These are phyloP conservation scores for Zosterops borbonicus DNA, from an alignment of 2,113 vertebrate species.

Conservation along the genomic window DNA sequence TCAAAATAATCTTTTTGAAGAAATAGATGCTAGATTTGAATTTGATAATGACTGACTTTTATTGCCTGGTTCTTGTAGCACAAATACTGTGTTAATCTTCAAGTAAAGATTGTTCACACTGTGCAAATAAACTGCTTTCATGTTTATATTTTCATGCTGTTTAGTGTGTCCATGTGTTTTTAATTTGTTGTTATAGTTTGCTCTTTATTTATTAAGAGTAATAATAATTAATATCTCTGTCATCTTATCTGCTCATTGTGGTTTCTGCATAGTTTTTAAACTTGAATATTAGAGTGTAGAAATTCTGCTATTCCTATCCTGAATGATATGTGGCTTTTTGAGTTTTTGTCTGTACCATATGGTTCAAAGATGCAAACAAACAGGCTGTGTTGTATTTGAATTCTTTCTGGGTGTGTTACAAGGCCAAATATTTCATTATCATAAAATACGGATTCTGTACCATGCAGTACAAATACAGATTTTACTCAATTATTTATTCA, in stretches of 20 bases:
- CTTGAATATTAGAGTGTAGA: not conserved
- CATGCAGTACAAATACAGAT: not conserved
- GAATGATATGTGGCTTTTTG: not conserved
- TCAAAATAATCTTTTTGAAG: not conserved
- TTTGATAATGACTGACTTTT: not conserved
- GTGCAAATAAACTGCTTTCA: not conserved
- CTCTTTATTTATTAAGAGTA: not conserved
- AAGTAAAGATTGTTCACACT: not conserved
- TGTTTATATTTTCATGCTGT: not conserved
- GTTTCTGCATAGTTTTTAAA: not conserved
- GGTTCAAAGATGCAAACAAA: not conserved
- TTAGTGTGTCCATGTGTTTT: not conserved
- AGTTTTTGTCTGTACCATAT: not conserved
- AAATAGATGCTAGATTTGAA: not conserved
- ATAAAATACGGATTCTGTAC: not conserved
- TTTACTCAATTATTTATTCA: not conserved
- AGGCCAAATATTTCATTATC: not conserved
- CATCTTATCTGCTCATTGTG: not conserved
- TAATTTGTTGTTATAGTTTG: not conserved
- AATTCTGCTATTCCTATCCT: not conserved
- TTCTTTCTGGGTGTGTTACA: not conserved
- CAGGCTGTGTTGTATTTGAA: not conserved
- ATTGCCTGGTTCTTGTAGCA: not conserved
- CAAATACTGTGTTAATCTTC: not conserved
- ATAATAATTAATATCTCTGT: not conserved